A percentile compares a stretch with the other conserved stretches of the same genome.
phyloP scores from a whole-genome alignment of 1,140 invertebrate genomes.

The Trypoxylus dichotomus region DNA sequence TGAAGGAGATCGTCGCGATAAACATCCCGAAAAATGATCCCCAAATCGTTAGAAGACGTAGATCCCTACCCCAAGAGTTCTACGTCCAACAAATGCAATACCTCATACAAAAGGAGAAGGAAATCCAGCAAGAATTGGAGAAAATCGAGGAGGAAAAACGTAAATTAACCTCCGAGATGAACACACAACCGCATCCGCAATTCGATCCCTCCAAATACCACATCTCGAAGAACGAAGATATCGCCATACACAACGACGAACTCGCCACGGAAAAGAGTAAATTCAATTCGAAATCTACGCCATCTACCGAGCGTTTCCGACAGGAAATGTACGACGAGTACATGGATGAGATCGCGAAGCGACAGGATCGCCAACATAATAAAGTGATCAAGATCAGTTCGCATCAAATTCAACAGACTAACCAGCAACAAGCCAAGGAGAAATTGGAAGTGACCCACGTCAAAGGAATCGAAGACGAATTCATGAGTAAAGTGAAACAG shows the following conservation, averaged over 20 bases:
- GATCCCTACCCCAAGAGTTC: constrained; percentile 66
- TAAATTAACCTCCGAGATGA: constrained; percentile 47
- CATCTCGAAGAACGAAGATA: constrained; percentile 48
- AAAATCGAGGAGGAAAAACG: constrained; percentile 60
- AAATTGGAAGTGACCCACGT: constrained; percentile 54
- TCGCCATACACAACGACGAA: constrained; percentile 35
- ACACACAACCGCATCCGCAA: constrained; percentile 35
- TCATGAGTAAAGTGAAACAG: constrained; percentile 69
- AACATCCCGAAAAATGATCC: not conserved
- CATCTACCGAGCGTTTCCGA: constrained; percentile 65
- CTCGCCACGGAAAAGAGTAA: constrained; percentile 42
- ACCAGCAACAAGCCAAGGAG: constrained; percentile 34
- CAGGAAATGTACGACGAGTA: constrained; percentile 83
- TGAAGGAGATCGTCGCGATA: not conserved
- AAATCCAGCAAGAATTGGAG: constrained; percentile 64
- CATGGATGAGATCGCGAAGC: constrained; percentile 73
- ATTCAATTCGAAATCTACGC: constrained; percentile 48
- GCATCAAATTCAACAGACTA: constrained; percentile 40
- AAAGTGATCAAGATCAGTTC: constrained; percentile 72
- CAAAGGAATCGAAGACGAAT: constrained; percentile 69
- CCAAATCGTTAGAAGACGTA: constrained; percentile 43
- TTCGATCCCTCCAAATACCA: constrained; percentile 46
- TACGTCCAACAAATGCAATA: constrained; percentile 70
- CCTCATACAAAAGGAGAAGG: constrained; percentile 67
- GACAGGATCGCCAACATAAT: constrained; percentile 74